Base-by-base conservation (phyloP, 2,888 invertebrate species). In the Arenicola marina region DNA sequence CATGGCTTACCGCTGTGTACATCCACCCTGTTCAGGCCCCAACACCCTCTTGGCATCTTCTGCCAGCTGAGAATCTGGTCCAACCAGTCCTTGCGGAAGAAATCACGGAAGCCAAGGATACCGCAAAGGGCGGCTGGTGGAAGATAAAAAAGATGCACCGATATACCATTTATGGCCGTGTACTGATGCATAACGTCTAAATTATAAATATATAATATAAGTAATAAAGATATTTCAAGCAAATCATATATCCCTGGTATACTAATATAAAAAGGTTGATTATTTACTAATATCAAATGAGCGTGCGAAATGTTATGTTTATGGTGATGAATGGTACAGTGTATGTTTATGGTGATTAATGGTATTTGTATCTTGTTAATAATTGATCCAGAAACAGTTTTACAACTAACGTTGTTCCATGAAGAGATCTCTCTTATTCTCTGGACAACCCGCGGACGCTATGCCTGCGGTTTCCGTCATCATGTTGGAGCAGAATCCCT, bases 1-100 rank as follows among this genome's bases (percentile, higher is more conserved):
- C n/a, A n/a, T n/a, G n/a, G n/a, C n/a, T n/a, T n/a, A n/a, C n/a
- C n/a, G n/a, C n/a, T n/a, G n/a, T n/a, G n/a, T n/a, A n/a, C n/a
- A n/a, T n/a, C n/a, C n/a, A n/a, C n/a, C n/a, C n/a, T n/a, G n/a
- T n/a, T n/a, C n/a, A n/a, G n/a, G 21, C 69, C 73, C 67, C 73
- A 81, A 66, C 81, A 81, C 2, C 79, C 80, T n/a, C 64, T 66
- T 1, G 59, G 51, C 0, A 33, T 18, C 61, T 76, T 72, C 61
- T 80, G 80, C 81, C 81, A 81, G 55, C 69, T 69, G 3, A 81
- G 69, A 4, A 80, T 78, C n/a, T 65, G 65, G 51, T 74, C 67
- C 26, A 81, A 67, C 81, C 81, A 81, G 18, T 75, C 73, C 31
- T 71, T 70, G 4, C 71, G 67, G 69, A 78, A 76, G 68, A 81